Conservation (phyloP, 2,797 vertebrate genomes). For the Ctenopoma kingsleyae region DNA sequence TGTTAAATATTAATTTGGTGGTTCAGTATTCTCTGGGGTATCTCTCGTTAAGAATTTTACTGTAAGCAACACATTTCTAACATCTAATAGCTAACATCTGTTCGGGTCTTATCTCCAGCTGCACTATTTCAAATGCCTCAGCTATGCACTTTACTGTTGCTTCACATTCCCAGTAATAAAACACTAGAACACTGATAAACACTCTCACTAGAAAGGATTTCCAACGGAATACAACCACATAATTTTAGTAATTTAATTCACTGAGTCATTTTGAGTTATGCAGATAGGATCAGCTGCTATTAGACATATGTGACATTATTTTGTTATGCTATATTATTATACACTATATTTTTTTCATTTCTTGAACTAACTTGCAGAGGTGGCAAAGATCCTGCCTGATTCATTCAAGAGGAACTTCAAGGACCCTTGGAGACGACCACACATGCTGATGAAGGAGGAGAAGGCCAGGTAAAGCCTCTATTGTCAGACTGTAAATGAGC, state of each 20-base stretch:
- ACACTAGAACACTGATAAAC: slow-evolving; percentile 24
- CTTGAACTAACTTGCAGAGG: slow-evolving; percentile 75
- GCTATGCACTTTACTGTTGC: slow-evolving; percentile 15
- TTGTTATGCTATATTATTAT: background rate
- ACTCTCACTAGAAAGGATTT: slow-evolving; percentile 20
- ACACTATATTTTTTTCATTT: background rate
- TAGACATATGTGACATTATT: background rate
- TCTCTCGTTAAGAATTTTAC: slow-evolving; percentile 27
- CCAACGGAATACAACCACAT: background rate
- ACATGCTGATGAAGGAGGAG: slow-evolving; percentile 83
- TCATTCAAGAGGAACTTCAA: slow-evolving; percentile 89
- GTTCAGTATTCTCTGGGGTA: slow-evolving; percentile 37
- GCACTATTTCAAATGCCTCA: slow-evolving; percentile 46
- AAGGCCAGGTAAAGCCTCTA: slow-evolving; percentile 81
- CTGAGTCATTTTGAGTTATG: background rate
- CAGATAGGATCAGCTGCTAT: background rate
- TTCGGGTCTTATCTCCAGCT: slow-evolving; percentile 53
- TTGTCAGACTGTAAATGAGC: slow-evolving; percentile 33
- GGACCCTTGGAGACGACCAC: slow-evolving; percentile 88
- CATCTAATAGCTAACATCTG: slow-evolving; percentile 58
- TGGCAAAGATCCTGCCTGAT: slow-evolving; percentile 89
- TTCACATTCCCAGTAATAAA: slow-evolving; percentile 28
- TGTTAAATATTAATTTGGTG: slow-evolving; percentile 32
- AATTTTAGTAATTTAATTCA: slow-evolving; percentile 5
- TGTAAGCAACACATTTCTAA: slow-evolving; percentile 29